Conservation (phyloP, 2,888 invertebrate genomes). For the Agrotis ipsilon region DNA sequence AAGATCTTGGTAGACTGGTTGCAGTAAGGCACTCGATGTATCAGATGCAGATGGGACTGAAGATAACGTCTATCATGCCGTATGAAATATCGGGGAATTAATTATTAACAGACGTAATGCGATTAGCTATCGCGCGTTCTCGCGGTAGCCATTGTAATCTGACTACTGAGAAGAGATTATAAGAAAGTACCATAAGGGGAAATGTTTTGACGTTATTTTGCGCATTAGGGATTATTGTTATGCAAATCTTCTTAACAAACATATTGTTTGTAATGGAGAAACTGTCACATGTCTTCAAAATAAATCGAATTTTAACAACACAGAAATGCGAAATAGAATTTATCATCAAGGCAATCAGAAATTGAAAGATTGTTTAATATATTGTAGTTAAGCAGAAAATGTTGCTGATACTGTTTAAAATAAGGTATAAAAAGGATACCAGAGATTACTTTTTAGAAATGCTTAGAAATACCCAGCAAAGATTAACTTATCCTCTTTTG, state of each 20-base stretch:
- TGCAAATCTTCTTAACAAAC: constrained; percentile 7
- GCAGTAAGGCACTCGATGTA: constrained; percentile 71
- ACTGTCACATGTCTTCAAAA: background rate
- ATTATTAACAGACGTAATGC: constrained; percentile 85
- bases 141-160: constrained; percentile 81
- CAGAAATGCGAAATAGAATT: background rate
- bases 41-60: constrained; percentile 79
- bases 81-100: constrained; percentile 86
- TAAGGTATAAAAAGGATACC: no score
- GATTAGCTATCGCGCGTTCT: constrained; percentile 83
- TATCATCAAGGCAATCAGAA: background rate
- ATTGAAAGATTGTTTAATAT: background rate
- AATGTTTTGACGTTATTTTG: constrained; percentile 64
- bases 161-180: constrained; percentile 73
- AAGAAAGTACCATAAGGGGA: constrained; percentile 56
- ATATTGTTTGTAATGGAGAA: constrained; percentile 2
- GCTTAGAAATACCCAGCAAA: constrained; percentile 2
- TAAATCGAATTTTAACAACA: no score
- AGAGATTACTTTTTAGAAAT: background rate
- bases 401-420: background rate
- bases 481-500: constrained; percentile 16
- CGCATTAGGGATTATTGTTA: constrained; percentile 30
- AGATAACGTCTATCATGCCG: constrained; percentile 84
- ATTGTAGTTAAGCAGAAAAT: background rate
- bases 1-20: constrained; percentile 71